Evolutionary conservation across 1,140 invertebrate genomes (phyloP).

Genomic region (Panulirus ornatus): DNA sequence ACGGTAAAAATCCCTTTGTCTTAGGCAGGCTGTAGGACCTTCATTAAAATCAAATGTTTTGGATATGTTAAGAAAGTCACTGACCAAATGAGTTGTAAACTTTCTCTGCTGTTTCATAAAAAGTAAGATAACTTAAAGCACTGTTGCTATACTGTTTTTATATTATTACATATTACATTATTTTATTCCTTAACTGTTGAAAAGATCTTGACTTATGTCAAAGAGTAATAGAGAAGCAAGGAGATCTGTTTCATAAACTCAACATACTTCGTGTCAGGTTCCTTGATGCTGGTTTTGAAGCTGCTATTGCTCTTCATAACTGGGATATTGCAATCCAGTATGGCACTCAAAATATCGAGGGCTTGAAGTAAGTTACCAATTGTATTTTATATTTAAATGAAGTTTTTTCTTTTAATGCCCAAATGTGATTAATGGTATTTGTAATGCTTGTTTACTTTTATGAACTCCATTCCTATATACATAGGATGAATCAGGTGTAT

Average conservation of each 20-base stretch:
- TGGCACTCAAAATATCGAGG: slow-evolving; percentile 44
- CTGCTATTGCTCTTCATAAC: slow-evolving; percentile 17
- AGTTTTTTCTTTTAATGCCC: neutral
- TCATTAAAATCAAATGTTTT: too few species aligned
- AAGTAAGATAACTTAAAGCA: too few species aligned
- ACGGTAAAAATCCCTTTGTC: too few species aligned
- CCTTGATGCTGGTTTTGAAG: slow-evolving; percentile 49
- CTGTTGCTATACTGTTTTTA: too few species aligned
- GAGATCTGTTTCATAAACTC: slow-evolving; percentile 19
- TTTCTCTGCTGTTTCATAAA: too few species aligned
- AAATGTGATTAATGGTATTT: too few species aligned
- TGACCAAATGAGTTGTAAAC: too few species aligned
- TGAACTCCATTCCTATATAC: too few species aligned
- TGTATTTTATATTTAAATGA: neutral
- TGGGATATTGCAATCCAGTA: slow-evolving; percentile 32
- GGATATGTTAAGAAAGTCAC: too few species aligned
- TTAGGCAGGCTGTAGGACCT: too few species aligned
- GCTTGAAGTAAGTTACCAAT: slow-evolving; percentile 29
- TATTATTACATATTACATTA: neutral
- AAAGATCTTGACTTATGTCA: slow-evolving; percentile 43
- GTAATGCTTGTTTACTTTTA: too few species aligned
- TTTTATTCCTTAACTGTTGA: neutral
- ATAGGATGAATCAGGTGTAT: too few species aligned
- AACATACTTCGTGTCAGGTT: slow-evolving; percentile 40
- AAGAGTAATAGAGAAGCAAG: slow-evolving; percentile 35